Conservation (phyloP, 2,888 invertebrate genomes). For the Hipparchia semele region DNA sequence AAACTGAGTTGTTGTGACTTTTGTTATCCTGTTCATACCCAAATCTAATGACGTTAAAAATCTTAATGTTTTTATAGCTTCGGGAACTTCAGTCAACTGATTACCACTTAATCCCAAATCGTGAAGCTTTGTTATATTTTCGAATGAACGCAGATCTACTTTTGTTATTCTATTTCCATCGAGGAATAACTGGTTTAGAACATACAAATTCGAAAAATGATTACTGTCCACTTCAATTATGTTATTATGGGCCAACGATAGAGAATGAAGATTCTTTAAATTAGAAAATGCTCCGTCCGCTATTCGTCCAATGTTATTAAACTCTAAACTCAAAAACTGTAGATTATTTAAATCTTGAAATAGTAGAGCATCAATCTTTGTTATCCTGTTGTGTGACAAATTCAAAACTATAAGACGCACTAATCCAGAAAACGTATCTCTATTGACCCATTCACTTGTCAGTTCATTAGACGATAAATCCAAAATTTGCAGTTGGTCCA, state of each 20-base stretch:
- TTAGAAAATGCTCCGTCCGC: constrained; percentile 89
- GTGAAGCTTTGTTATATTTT: constrained; percentile 90
- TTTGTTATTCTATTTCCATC: constrained; percentile 88
- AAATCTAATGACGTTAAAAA: constrained; percentile 90
- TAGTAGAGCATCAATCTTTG: constrained; percentile 86
- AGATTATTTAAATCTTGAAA: constrained; percentile 90
- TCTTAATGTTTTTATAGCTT: constrained; percentile 86
- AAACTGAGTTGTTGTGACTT: constrained; percentile 88
- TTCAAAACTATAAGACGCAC: constrained; percentile 89
- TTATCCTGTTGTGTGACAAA: constrained; percentile 88
- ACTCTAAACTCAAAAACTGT: constrained; percentile 89
- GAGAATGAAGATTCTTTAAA: constrained; percentile 89
- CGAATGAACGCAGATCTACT: constrained; percentile 88
- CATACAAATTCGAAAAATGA: constrained; percentile 88
- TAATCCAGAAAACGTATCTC: constrained; percentile 89
- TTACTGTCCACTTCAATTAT: constrained; percentile 86
- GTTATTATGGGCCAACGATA: constrained; percentile 88
- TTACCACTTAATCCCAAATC: constrained; percentile 91
- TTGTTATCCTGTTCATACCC: constrained; percentile 90
- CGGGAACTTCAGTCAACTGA: constrained; percentile 86
- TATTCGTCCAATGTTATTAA: constrained; percentile 87
- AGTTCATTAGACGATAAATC: constrained; percentile 89
- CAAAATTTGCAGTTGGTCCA: constrained; percentile 88
- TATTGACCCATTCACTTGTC: constrained; percentile 90
- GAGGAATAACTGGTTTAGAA: constrained; percentile 88